Percentiles rank a stretch among this genome's conserved stretches.
Conservation (phyloP, 2,113 vertebrate species). For the Phyllostomus discolor region DNA sequence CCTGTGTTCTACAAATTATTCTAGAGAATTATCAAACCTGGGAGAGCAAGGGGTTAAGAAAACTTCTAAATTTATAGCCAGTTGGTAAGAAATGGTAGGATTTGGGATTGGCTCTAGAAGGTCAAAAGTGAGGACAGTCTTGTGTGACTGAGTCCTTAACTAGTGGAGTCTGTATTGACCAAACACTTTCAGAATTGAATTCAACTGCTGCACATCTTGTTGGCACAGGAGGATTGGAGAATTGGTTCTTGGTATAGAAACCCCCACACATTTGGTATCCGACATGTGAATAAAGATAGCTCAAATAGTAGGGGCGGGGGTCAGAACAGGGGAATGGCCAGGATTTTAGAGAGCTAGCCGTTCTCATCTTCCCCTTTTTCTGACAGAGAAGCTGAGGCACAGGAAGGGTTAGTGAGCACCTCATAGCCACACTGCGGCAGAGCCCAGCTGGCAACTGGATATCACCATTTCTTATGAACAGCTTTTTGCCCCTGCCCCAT, state of each 20-base stretch:
- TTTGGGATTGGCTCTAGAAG: not conserved
- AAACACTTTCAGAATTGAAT: not conserved
- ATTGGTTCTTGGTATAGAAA: not conserved
- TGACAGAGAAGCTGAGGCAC: not conserved
- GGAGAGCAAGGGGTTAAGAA: not conserved
- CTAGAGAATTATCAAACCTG: not conserved
- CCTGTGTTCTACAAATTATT: not conserved
- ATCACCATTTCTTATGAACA: not conserved
- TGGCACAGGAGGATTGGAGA: not conserved
- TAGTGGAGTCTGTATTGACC: not conserved
- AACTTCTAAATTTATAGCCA: not conserved
- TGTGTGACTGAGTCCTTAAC: not conserved
- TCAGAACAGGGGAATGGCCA: not conserved
- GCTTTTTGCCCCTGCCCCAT: accelerated
- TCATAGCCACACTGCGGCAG: not conserved
- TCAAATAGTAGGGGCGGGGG: not conserved
- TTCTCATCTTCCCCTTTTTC: not conserved
- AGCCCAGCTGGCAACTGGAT: not conserved
- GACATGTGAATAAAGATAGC: not conserved
- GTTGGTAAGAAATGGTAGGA: not conserved
- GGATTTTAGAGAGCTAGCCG: not conserved
- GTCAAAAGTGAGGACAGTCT: not conserved
- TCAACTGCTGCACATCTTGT: not conserved
- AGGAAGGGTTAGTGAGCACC: not conserved
- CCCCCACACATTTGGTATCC: not conserved